A percentile compares a stretch with the other conserved stretches of the same genome.
Evolutionary conservation across 2,113 vertebrate genomes (phyloP).

Genomic region (Glaucidium brasilianum): DNA sequence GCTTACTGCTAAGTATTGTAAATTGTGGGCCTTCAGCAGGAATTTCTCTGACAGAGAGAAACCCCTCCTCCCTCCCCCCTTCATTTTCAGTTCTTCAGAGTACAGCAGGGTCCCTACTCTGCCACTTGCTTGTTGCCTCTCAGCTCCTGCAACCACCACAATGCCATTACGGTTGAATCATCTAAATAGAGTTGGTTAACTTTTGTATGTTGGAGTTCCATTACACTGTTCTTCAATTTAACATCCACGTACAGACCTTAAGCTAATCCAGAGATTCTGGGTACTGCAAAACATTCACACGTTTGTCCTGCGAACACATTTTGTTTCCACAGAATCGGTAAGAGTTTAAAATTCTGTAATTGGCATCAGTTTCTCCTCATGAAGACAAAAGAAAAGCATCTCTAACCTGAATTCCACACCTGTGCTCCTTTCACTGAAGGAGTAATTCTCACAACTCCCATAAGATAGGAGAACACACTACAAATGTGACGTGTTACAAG

Average conservation of each 20-base stretch:
- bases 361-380: neutral
- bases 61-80: too few species aligned
- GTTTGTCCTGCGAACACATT: neutral
- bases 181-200: accelerated
- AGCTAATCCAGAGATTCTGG: neutral
- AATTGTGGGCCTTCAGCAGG: neutral
- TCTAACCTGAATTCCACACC: neutral
- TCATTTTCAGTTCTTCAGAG: neutral
- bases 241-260: neutral
- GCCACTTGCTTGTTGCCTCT: neutral
- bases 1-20: neutral
- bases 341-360: neutral
- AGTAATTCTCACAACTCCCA: neutral
- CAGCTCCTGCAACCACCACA: neutral
- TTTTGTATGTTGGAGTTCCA: neutral
- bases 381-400: neutral
- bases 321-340: neutral
- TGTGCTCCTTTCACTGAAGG: neutral
- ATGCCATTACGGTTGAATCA: neutral
- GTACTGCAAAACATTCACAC: neutral
- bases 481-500: neutral
- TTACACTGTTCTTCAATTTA: neutral
- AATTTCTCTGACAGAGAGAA: neutral
- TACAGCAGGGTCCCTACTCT: neutral
- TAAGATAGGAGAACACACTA: neutral